These are phyloP conservation scores for Thumatha senex DNA, from an alignment of 2,888 invertebrate genomes.

Conservation along the genomic window DNA sequence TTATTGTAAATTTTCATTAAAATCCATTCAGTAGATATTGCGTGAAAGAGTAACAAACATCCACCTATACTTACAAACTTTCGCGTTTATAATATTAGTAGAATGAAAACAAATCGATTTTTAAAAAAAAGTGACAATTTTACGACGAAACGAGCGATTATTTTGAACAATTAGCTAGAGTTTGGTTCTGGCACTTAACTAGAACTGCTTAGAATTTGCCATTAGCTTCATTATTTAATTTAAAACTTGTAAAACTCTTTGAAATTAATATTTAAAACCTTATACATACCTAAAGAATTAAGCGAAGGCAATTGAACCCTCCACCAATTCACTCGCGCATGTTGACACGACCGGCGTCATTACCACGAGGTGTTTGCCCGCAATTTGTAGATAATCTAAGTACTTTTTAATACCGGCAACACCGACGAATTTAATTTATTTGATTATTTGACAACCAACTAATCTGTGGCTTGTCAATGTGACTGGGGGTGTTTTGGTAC, in stretches of 20 bases:
- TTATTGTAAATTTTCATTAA: too few relatives aligned
- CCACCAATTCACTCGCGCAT: constrained; percentile 30
- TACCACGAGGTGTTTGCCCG: constrained; percentile 51
- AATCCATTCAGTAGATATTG: too few relatives aligned
- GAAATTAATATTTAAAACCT: background rate
- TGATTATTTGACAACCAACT: constrained; percentile 19
- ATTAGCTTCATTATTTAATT: too few relatives aligned
- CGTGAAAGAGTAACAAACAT: too few relatives aligned
- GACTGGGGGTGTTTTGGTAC: constrained; percentile 3
- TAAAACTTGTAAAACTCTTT: background rate
- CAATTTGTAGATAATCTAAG: constrained; percentile 61
- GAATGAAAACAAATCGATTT: too few relatives aligned
- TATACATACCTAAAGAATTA: constrained; percentile 21
- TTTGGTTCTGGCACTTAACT: too few relatives aligned
- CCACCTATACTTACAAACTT: too few relatives aligned
- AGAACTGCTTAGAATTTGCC: too few relatives aligned
- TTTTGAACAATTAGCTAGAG: too few relatives aligned
- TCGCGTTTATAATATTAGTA: too few relatives aligned
- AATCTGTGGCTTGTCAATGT: constrained; percentile 7
- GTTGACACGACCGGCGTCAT: constrained; percentile 58
- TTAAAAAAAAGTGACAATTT: too few relatives aligned
- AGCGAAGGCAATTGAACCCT: constrained; percentile 28
- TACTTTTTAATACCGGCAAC: constrained; percentile 58
- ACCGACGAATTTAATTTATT: constrained; percentile 23
- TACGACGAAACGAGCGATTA: too few relatives aligned